Base-by-base conservation (phyloP, 1,140 invertebrate species). In the Pinna nobilis region DNA sequence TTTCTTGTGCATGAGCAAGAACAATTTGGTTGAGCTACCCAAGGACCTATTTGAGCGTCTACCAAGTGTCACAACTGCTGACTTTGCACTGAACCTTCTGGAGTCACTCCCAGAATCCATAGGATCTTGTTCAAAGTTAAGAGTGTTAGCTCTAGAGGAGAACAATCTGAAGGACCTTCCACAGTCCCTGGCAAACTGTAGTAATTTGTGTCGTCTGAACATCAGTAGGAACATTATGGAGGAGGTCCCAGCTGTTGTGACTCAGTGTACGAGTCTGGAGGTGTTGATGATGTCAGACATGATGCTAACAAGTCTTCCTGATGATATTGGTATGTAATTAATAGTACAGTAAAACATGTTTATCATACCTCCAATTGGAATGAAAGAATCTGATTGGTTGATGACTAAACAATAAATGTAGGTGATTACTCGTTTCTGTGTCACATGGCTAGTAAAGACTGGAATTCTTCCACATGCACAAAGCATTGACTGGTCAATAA, bases 111-210 rank as follows among this genome's bases (percentile, higher is more conserved):
- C 81, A 53, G 74, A 75, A n/a, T 71, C 76, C 20, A 76, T 86
- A 7, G 77, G 76, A 1, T 59, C 70, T 18, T 86, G 85, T 65
- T 61, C 18, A 15, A 59, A 79, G 23, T 59, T 86, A 44, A 20
- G 39, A 6, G 66, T 55, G n/a, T 50, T 86, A 35, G 23, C 44
- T 23, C 5, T 83, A 3, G 18, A 53, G 2, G 74, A 78, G n/a
- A 86, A 85, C 69, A 76, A 78, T 23, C 30, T 86, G 32, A 50
- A 47, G 3, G 57, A 65, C 6, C 59, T 86, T 23, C 85, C 85
- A 0, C 61, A 76, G 20, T 65, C 69, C 11, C 44, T 86, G 33
- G 60, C 53, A 5, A 53, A 78, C 35, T 78, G 80, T 37, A 69
- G 68, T 33, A 20, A 71, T 23, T 32, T 85, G 25, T 13, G n/a